Conservation (phyloP, 2,888 invertebrate species). For the Anthophora plumipes region DNA sequence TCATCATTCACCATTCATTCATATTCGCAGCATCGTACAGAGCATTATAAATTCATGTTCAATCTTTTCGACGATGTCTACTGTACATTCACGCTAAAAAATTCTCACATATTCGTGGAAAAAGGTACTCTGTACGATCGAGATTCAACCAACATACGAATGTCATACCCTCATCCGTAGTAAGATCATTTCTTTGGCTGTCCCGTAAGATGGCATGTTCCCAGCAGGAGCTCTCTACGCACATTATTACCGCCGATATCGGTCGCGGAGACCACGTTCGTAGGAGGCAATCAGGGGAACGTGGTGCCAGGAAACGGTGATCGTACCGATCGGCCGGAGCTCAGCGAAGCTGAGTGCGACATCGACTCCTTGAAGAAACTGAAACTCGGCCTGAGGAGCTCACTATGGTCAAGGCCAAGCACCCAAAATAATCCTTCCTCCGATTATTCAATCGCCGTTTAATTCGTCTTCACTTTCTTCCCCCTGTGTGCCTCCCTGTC, state of each 20-base stretch:
- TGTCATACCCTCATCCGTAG: constrained; percentile 5
- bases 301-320: constrained; percentile 77
- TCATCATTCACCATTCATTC: not conserved
- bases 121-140: not conserved
- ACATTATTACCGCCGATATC: constrained; percentile 88
- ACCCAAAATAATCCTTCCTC: constrained; percentile 88
- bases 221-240: constrained; percentile 86
- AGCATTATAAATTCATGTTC: not conserved
- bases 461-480: constrained; percentile 77
- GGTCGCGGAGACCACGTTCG: constrained; percentile 86
- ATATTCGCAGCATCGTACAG: not conserved
- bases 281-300: constrained; percentile 80
- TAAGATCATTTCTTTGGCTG: constrained; percentile 46
- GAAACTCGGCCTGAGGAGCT: constrained; percentile 89
- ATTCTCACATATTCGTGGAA: not conserved
- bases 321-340: constrained; percentile 86
- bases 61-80: too few relatives aligned
- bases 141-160: not conserved
- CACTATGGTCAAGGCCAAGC: constrained; percentile 89
- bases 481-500: constrained; percentile 30
- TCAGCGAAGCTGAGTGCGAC: constrained; percentile 90
- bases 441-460: constrained; percentile 91
- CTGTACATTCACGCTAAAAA: not conserved
- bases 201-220: constrained; percentile 85
- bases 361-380: constrained; percentile 91